phyloP scores from a whole-genome alignment of 2,113 vertebrate species.

The Leucosticte australis region DNA sequence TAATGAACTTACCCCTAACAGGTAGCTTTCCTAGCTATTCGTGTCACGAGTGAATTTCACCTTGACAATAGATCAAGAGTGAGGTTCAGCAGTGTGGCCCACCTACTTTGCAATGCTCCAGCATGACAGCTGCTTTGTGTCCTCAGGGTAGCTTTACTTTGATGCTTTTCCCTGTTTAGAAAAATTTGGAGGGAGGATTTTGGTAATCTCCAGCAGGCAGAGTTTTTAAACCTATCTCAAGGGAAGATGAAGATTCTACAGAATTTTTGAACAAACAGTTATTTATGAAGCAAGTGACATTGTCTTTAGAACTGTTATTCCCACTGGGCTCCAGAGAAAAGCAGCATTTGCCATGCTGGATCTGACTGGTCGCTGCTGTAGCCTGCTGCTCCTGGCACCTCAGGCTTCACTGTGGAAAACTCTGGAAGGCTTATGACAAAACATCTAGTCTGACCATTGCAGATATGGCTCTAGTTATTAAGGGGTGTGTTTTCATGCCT shows the following conservation, averaged over 20 bases:
- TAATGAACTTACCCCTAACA: slow-evolving; percentile 13
- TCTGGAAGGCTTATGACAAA: background rate
- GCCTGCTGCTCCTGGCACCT: background rate
- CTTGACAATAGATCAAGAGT: slow-evolving; percentile 52
- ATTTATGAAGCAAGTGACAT: slow-evolving; percentile 18
- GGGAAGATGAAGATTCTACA: slow-evolving; percentile 28
- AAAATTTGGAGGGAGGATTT: slow-evolving; percentile 32
- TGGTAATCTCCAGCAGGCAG: slow-evolving; percentile 38
- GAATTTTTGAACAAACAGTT: slow-evolving; percentile 22
- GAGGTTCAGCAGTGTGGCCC: slow-evolving; percentile 3
- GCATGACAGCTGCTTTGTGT: slow-evolving; percentile 18
- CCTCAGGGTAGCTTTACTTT: slow-evolving; percentile 34
- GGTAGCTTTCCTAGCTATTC: background rate
- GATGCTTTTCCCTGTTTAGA: slow-evolving; percentile 43
- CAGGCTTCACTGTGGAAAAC: background rate
- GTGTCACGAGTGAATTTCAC: slow-evolving; percentile 32
- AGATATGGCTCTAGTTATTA: background rate
- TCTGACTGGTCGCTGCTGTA: background rate
- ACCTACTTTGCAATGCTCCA: slow-evolving; percentile 4
- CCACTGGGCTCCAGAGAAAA: background rate
- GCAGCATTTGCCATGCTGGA: background rate
- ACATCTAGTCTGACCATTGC: background rate
- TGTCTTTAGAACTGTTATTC: slow-evolving; percentile 5
- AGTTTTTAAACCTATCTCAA: slow-evolving; percentile 35
- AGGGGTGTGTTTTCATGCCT: background rate